Percentiles rank a stretch among this genome's conserved stretches.
phyloP scores from a whole-genome alignment of 2,888 invertebrate genomes.

The Dicyrtomina minuta region DNA sequence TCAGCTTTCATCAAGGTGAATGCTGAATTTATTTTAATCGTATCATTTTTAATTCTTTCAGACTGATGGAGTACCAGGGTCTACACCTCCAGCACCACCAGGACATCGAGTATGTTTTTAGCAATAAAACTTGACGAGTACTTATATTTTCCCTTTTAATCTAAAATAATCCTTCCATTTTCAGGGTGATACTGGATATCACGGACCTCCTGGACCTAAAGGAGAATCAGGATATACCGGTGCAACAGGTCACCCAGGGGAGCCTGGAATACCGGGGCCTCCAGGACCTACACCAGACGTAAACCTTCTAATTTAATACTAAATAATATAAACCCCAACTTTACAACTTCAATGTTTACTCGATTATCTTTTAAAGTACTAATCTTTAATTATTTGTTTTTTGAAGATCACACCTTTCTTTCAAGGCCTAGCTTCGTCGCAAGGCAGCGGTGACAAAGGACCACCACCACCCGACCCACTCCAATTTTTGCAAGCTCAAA shows the following conservation, averaged over 20 bases:
- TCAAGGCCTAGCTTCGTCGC: constrained; percentile 71
- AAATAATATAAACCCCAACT: background rate
- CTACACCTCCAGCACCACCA: constrained; percentile 55
- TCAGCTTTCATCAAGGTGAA: background rate
- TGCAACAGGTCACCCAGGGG: constrained; percentile 65
- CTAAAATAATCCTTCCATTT: constrained; percentile 10
- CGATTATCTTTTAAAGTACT: too few relatives aligned
- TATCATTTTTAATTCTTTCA: background rate
- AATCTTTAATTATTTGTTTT: too few relatives aligned
- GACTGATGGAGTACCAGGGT: constrained; percentile 36
- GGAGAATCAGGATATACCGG: constrained; percentile 67
- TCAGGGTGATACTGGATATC: constrained; percentile 60
- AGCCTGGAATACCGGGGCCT: constrained; percentile 55
- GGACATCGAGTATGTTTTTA: constrained; percentile 57
- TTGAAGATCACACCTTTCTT: constrained; percentile 69
- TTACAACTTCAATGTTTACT: too few relatives aligned
- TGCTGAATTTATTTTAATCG: background rate
- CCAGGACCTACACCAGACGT: constrained; percentile 73
- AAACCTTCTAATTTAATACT: constrained; percentile 52
- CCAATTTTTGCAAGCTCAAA: constrained; percentile 76
- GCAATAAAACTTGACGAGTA: too few relatives aligned
- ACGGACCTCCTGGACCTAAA: constrained; percentile 63
- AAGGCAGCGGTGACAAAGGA: constrained; percentile 71
- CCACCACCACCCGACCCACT: constrained; percentile 68
- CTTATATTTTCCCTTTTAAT: too few relatives aligned